Percentiles rank a stretch among this genome's conserved stretches.
phyloP scores from a whole-genome alignment of 2,113 vertebrate genomes.

The Nibea coibor region DNA sequence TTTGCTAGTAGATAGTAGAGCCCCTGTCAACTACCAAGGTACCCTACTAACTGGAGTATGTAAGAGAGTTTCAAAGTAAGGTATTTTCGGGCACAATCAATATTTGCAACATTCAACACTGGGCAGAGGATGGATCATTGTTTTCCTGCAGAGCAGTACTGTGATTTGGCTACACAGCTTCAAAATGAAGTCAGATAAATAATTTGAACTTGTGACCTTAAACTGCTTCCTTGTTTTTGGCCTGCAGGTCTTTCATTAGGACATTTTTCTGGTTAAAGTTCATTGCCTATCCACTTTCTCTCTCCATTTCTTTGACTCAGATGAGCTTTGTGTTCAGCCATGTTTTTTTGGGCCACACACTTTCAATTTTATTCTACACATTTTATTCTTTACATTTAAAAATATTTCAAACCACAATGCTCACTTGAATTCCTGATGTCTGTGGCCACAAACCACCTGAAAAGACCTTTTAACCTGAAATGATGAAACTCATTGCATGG shows the following conservation, averaged over 20 bases:
- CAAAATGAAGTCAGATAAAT: constrained; percentile 55
- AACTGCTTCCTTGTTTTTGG: constrained; percentile 45
- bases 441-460: neutral
- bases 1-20: neutral
- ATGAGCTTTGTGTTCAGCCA: constrained; percentile 24
- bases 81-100: neutral
- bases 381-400: constrained; percentile 2
- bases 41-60: neutral
- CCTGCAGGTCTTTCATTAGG: constrained; percentile 50
- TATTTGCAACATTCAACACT: no score
- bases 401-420: neutral
- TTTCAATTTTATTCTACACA: neutral
- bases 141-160: constrained; percentile 25
- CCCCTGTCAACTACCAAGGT: neutral
- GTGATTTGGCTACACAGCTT: constrained; percentile 56
- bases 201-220: constrained; percentile 66
- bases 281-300: constrained; percentile 25
- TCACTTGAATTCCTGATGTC: neutral
- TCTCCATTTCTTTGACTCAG: constrained; percentile 13
- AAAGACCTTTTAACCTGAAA: neutral
- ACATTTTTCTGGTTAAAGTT: constrained; percentile 54
- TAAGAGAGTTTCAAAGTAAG: neutral
- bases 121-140: constrained; percentile 4
- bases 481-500: neutral
- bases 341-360: neutral